A percentile compares a stretch with the other conserved stretches of the same genome.
Evolutionary conservation across 2,888 invertebrate species (phyloP).

Genomic region (Parthenolecanium corni): DNA sequence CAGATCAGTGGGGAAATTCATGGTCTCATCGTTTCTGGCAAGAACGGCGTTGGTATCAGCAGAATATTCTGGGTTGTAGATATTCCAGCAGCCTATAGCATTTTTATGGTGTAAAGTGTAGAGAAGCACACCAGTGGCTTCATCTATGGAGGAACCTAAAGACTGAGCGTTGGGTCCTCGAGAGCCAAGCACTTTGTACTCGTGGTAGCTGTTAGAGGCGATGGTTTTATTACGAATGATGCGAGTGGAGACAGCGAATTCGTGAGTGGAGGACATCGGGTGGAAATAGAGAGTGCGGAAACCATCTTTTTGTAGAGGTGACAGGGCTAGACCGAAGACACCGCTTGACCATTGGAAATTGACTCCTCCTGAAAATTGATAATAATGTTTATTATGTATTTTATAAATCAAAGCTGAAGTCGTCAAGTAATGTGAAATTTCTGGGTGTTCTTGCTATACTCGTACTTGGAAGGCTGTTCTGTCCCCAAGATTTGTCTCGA

Average conservation of each 20-base stretch:
- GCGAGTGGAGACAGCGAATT: constrained; percentile 65
- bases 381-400: no score
- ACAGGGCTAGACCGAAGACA: constrained; percentile 64
- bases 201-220: constrained; percentile 48
- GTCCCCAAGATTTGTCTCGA: no score
- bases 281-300: constrained; percentile 64
- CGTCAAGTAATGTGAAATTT: no score
- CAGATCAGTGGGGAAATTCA: constrained; percentile 68
- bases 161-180: constrained; percentile 55
- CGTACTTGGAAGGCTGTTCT: no score
- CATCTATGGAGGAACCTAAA: constrained; percentile 49
- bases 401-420: no score
- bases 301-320: constrained; percentile 55
- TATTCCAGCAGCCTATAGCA: constrained; percentile 73
- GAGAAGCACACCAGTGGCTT: constrained; percentile 53
- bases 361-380: constrained; percentile 44
- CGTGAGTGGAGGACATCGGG: constrained; percentile 63
- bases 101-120: constrained; percentile 70
- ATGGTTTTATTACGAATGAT: constrained; percentile 56
- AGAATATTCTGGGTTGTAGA: constrained; percentile 47
- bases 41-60: constrained; percentile 54
- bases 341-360: constrained; percentile 82
- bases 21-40: constrained; percentile 60
- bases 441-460: no score
- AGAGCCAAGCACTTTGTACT: constrained; percentile 36